These are phyloP conservation scores for Caenorhabditis becei DNA, from an alignment of 2,888 invertebrate genomes.

Conservation along the genomic window DNA sequence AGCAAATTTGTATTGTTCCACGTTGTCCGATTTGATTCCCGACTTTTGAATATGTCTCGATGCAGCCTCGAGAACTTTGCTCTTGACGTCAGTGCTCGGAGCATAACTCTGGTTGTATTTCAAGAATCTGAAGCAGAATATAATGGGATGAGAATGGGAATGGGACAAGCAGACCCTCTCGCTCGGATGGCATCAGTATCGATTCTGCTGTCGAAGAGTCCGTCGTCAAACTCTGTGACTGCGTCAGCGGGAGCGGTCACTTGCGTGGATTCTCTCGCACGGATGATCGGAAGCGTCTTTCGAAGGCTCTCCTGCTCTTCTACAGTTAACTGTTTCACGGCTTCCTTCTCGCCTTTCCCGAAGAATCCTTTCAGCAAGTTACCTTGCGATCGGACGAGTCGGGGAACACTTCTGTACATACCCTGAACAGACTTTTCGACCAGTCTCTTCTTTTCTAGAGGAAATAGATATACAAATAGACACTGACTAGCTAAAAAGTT, in stretches of 20 bases:
- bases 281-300: conserved; percentile 52
- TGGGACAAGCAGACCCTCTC: conserved; percentile 68
- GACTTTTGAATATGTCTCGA: conserved; percentile 15
- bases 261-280: conserved; percentile 44
- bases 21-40: conserved; percentile 20
- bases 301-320: conserved; percentile 58
- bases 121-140: conserved; percentile 57
- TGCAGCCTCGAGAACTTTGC: conserved; percentile 45
- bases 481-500: neutral
- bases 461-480: neutral
- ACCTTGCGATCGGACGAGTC: conserved; percentile 48
- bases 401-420: conserved; percentile 47
- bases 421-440: conserved; percentile 1
- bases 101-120: conserved; percentile 67
- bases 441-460: neutral
- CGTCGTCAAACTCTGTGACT: conserved; percentile 58
- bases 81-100: conserved; percentile 56
- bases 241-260: conserved; percentile 26
- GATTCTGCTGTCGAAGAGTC: conserved; percentile 56
- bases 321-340: conserved; percentile 35
- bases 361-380: conserved; percentile 52
- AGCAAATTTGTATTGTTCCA: conserved; percentile 44
- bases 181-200: conserved; percentile 77
- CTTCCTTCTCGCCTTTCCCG: conserved; percentile 35
- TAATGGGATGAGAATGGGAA: neutral